Evolutionary conservation across 2,797 vertebrate genomes (phyloP), one percentile per base, ranked within the genome.

Genomic region (Adelosebastes latens): DNA sequence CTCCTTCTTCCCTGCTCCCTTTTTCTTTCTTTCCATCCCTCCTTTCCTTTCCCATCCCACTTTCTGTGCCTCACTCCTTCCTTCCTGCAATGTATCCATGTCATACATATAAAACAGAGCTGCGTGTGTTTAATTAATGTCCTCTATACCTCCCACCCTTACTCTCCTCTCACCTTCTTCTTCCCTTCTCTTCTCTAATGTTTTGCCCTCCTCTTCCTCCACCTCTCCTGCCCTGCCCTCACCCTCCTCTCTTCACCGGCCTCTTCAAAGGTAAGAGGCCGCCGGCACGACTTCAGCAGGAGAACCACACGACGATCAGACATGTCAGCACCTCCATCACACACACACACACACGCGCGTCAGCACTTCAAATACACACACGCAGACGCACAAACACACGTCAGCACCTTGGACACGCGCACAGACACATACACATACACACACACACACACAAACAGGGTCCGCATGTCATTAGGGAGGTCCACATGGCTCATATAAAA

Each of bases 401-500:
- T 89, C 88, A 90, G 82, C 88, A 88, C 87, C 71, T 86, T 75
- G 49, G 34, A 80, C 31, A 4, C 5, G 8, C 3, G 70, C n/a
- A 39, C 49, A 49, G 46, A 70, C 55, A 78, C 42, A 63, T 24
- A 49, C n/a, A 63, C 62, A 39, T 68, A 70, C 27, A 70, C 73
- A 66, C 70, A 69, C 25, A 46, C n/a, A 62, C 60, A 34, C 70
- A 69, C 29, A 71, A 74, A 64, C 68, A 70, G 27, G 7, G 67
- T 84, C 78, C 73, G 77, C 78, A 81, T 89, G 88, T 93, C 91
- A 87, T 88, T 91, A 90, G 79, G 71, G 81, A 81, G 81, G 75
- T 88, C 84, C 91, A 92, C 92, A 92, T 91, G 87, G 89, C 89
- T 90, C 84, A 75, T 83, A 92, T 90, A 93, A 92, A 93, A 88